phyloP scores from a whole-genome alignment of 92 coral and sea anemone genomes.

The Micromussa lordhowensis region DNA sequence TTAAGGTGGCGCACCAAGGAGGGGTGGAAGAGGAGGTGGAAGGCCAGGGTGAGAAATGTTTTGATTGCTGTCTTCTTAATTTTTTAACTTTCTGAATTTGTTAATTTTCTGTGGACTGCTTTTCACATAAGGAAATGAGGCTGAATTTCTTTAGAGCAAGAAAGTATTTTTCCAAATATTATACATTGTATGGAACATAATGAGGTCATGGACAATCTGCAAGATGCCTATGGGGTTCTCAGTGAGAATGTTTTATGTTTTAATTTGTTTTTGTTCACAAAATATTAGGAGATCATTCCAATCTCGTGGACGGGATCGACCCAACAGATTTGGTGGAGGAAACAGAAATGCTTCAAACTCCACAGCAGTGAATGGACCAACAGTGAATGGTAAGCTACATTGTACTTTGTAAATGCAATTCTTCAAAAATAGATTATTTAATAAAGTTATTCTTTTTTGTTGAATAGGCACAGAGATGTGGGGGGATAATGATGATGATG shows the following conservation, averaged over 20 bases:
- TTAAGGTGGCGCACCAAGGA: conserved; percentile 71
- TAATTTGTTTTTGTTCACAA: no score
- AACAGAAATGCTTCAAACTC: conserved; percentile 48
- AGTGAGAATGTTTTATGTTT: neutral
- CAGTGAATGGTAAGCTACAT: conserved; percentile 63
- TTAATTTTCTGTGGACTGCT: neutral
- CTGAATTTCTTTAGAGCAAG: neutral
- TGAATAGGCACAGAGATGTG: conserved; percentile 78
- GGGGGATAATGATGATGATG: conserved; percentile 69
- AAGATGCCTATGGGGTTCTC: neutral
- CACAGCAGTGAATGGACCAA: conserved; percentile 66
- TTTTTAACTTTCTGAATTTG: no score
- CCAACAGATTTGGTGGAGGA: conserved; percentile 76
- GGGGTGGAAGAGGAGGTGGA: conserved; percentile 86
- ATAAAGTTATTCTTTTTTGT: neutral
- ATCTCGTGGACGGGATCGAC: conserved; percentile 79
- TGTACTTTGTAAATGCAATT: neutral
- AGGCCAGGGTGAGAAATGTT: conserved; percentile 72
- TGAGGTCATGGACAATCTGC: neutral
- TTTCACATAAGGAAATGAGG: neutral
- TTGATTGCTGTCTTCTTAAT: neutral
- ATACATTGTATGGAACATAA: no score
- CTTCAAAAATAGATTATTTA: neutral
- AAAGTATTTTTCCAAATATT: neutral
- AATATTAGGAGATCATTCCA: conserved; percentile 74